Evolutionary conservation across 1,140 invertebrate genomes (phyloP).

Genomic region (Saccostrea glomerata): DNA sequence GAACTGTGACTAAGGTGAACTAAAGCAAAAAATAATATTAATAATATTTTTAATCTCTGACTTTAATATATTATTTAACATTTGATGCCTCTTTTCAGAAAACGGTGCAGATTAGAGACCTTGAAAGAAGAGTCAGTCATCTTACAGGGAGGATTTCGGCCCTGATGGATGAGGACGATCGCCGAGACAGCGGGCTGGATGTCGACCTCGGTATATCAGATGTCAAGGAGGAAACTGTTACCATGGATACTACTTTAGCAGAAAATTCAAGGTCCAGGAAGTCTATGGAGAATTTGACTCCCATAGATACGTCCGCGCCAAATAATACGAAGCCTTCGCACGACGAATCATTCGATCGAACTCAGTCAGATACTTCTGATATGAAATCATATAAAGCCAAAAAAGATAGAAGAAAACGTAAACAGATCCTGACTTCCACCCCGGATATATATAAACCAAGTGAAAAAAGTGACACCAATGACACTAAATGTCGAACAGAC

Average conservation of each 20-base stretch:
- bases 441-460: slow-evolving; percentile 24
- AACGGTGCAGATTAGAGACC: slow-evolving; percentile 54
- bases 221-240: neutral
- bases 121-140: slow-evolving; percentile 59
- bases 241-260: neutral
- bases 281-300: neutral
- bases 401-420: neutral
- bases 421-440: slow-evolving; percentile 3
- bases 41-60: no score
- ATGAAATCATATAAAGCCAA: slow-evolving; percentile 8
- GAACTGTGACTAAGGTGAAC: no score
- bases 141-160: slow-evolving; percentile 58
- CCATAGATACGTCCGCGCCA: neutral
- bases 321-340: neutral
- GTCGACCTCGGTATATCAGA: slow-evolving; percentile 38
- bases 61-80: no score
- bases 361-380: neutral
- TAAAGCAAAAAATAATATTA: no score
- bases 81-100: slow-evolving; percentile 60
- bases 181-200: slow-evolving; percentile 54
- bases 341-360: neutral
- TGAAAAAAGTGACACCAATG: neutral
- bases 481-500: neutral
- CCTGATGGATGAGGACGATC: slow-evolving; percentile 49
- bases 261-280: neutral